A percentile compares a stretch with the other conserved stretches of the same genome.
These are phyloP conservation scores for Nymphalis c-album DNA, from an alignment of 2,888 invertebrate genomes.

Conservation along the genomic window DNA sequence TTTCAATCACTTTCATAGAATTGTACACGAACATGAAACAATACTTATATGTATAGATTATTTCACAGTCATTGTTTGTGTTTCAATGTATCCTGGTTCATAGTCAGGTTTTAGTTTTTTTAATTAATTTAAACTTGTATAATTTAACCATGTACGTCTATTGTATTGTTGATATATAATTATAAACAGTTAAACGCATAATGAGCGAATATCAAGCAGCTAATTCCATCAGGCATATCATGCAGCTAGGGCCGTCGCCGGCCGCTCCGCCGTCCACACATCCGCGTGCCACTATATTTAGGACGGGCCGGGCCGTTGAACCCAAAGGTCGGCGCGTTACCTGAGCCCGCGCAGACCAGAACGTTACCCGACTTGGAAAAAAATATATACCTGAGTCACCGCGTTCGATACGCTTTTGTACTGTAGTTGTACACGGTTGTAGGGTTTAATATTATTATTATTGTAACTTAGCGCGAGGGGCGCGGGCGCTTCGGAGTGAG, in stretches of 20 bases:
- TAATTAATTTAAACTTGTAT: too few species aligned
- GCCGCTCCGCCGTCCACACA: conserved; percentile 15
- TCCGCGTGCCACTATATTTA: conserved; percentile 43
- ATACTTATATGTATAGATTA: not conserved
- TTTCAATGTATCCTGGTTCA: too few species aligned
- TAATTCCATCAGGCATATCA: conserved; percentile 7
- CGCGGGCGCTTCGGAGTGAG: too few species aligned
- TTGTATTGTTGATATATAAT: not conserved
- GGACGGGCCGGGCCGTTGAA: conserved; percentile 51
- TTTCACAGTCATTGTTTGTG: not conserved
- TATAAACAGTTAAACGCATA: not conserved
- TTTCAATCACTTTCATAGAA: too few species aligned
- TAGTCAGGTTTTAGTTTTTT: not conserved
- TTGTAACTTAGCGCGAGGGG: too few species aligned
- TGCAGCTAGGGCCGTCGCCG: not conserved
- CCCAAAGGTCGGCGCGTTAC: conserved; percentile 53
- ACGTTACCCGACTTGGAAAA: not conserved
- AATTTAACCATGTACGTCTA: too few species aligned
- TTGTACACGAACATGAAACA: not conserved
- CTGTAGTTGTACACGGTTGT: too few species aligned
- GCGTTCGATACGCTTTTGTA: not conserved
- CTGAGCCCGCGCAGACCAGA: conserved; percentile 44
- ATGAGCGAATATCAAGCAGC: not conserved
- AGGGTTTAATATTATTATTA: not conserved
- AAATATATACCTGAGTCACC: conserved; percentile 7